Evolutionary conservation across 1,140 invertebrate genomes (phyloP), one percentile per base, ranked within the genome.

Genomic region (Camponotus pennsylvanicus): DNA sequence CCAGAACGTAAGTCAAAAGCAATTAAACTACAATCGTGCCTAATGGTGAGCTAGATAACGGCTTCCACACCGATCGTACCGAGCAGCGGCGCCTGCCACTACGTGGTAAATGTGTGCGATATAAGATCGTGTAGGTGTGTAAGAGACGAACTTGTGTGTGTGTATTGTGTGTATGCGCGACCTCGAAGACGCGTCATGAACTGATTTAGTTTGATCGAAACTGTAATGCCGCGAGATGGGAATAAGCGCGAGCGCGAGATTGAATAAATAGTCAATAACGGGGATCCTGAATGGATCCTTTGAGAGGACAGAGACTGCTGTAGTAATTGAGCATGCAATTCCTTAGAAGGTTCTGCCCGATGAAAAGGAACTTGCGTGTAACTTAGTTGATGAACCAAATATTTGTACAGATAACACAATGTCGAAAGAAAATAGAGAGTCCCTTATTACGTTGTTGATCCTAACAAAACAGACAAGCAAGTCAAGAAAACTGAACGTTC

Each of bases 21-120:
- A 91, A 91, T 91, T 91, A 91, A 91, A 91, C 89, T 89, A 89
- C 85, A 89, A 89, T 91, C 85, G 86, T 91, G 73, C 55, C 59
- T 90, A 89, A 90, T 84, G 63, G 75, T 64, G 57, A 67, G 40
- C 75, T 32, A 85, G 85, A 85, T 90, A 88, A 90, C 88, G 59
- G 57, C 63, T 88, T 85, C 52, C 73, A 85, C 37, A 21, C 42
- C 57, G 11, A 69, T 77, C 76, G 82, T 70, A 80, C 37, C 82
- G 40, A 70, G 57, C 64, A 76, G 49, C 5, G 63, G 49, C 83
- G 55, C 70, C 83, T 86, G 63, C 61, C 75, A 75, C 73, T 88
- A 42, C 42, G 45, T 83, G 15, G 27, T 57, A 15, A 13, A 27
- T 34, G 59, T 49, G 75, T 40, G 13, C 27, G 52, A 27, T 70